A percentile compares a stretch with the other conserved stretches of the same genome.
These are phyloP conservation scores for Lagenorhynchus albirostris DNA, from an alignment of 2,113 vertebrate genomes.

Conservation along the genomic window DNA sequence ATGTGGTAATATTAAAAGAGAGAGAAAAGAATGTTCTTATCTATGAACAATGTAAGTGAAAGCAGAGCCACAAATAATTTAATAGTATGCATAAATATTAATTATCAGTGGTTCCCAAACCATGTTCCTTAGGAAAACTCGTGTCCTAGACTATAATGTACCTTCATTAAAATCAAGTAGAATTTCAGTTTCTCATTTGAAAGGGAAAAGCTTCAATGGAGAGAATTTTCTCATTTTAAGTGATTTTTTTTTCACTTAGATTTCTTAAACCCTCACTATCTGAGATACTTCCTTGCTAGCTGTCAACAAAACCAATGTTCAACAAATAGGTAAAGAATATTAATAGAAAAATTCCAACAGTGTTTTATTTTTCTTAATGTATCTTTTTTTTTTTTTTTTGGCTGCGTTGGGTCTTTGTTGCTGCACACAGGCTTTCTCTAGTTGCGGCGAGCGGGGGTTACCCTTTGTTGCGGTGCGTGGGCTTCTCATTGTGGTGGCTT, in stretches of 20 bases:
- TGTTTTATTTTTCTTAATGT: too few relatives aligned
- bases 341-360: not conserved
- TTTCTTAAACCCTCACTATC: slow-evolving; percentile 15
- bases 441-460: too few relatives aligned
- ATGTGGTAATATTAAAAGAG: not conserved
- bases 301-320: not conserved
- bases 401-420: too few relatives aligned
- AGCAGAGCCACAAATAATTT: not conserved
- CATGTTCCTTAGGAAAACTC: not conserved
- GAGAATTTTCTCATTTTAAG: not conserved
- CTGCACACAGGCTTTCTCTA: too few relatives aligned
- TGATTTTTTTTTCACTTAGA: not conserved
- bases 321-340: not conserved
- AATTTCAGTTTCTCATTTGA: slow-evolving; percentile 16
- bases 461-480: too few relatives aligned
- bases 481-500: too few relatives aligned
- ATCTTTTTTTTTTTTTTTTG: too few relatives aligned
- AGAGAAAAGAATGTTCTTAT: not conserved
- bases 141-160: not conserved
- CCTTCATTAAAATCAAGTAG: not conserved
- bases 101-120: not conserved
- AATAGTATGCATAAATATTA: not conserved
- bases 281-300: not conserved
- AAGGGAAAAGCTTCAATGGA: not conserved
- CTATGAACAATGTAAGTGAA: not conserved